Conservation (phyloP, 2,797 vertebrate genomes). For the Hippopotamyrus pictus region DNA sequence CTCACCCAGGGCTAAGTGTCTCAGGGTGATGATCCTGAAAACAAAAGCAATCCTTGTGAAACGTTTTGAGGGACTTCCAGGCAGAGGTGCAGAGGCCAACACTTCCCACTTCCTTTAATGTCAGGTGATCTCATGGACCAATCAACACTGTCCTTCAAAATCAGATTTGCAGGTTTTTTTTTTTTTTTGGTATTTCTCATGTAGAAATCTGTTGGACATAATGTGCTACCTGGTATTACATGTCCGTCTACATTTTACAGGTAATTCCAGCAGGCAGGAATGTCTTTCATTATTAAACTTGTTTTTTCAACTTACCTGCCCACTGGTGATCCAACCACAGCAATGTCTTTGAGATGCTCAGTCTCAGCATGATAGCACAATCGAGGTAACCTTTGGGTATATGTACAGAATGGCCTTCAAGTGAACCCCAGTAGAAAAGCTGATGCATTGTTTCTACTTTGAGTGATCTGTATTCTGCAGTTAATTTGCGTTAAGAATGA, state of each 20-base stretch:
- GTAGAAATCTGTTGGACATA: background rate
- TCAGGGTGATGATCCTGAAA: background rate
- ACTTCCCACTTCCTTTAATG: background rate
- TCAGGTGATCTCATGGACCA: background rate
- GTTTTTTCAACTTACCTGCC: conserved; percentile 16
- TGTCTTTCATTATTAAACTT: conserved; percentile 18
- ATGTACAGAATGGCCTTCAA: conserved; percentile 11
- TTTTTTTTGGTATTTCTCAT: background rate
- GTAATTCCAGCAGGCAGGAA: background rate
- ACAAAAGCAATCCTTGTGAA: background rate
- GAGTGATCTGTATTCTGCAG: background rate
- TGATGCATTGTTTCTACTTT: conserved; percentile 9
- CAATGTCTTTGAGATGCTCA: conserved; percentile 44
- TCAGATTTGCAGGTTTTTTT: background rate
- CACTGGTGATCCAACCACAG: conserved; percentile 44
- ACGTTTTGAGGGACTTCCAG: background rate
- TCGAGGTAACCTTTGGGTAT: conserved; percentile 19
- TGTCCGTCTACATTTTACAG: background rate
- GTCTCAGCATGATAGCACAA: conserved; percentile 41
- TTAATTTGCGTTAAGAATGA: background rate
- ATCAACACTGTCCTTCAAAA: conserved; percentile 1
- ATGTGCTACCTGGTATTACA: background rate
- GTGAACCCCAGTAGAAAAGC: conserved; percentile 4
- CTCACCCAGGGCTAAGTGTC: conserved; percentile 16
- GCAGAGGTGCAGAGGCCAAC: background rate